A percentile compares a stretch with the other conserved stretches of the same genome.
Evolutionary conservation across 1,140 invertebrate species (phyloP).

Genomic region (Drosophila malerkotliana): DNA sequence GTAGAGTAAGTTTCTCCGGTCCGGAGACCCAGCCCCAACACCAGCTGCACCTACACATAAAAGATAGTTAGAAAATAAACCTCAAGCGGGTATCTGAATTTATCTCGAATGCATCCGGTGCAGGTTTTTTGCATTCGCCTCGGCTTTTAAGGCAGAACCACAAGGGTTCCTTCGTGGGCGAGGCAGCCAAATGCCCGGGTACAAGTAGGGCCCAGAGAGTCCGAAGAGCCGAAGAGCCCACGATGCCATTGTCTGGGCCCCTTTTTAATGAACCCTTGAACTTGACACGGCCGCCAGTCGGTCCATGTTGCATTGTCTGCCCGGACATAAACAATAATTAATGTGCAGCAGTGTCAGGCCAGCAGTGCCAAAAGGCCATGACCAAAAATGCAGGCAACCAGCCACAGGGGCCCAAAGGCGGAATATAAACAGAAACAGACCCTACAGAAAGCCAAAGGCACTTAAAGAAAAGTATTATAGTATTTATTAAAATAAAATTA

Average conservation of each 20-base stretch:
- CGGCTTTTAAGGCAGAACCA: background rate
- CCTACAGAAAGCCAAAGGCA: conserved; percentile 1
- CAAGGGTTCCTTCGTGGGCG: conserved; percentile 6
- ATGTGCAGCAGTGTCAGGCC: conserved; percentile 59
- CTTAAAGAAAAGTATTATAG: background rate
- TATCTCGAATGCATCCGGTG: conserved; percentile 50
- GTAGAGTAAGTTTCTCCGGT: conserved; percentile 21
- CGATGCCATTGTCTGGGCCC: conserved; percentile 35
- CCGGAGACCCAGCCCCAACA: conserved; percentile 2
- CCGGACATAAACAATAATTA: conserved; percentile 72
- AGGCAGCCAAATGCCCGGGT: background rate
- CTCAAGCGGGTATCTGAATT: conserved; percentile 30
- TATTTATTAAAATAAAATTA: background rate
- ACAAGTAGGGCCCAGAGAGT: no score
- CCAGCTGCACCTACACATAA: conserved; percentile 29
- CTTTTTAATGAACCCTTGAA: conserved; percentile 75
- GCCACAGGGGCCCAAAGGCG: conserved; percentile 6
- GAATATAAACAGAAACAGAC: conserved; percentile 12
- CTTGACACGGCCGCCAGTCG: conserved; percentile 69
- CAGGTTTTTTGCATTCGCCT: conserved; percentile 53
- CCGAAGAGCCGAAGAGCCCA: conserved; percentile 11
- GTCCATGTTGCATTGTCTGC: conserved; percentile 66
- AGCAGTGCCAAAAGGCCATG: conserved; percentile 67
- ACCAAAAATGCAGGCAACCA: conserved; percentile 48
- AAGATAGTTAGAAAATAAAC: conserved; percentile 46